Percentiles rank a stretch among this genome's conserved stretches.
These are phyloP conservation scores for Meloidogyne chitwoodi DNA, from an alignment of 1,140 invertebrate genomes.

Conservation along the genomic window DNA sequence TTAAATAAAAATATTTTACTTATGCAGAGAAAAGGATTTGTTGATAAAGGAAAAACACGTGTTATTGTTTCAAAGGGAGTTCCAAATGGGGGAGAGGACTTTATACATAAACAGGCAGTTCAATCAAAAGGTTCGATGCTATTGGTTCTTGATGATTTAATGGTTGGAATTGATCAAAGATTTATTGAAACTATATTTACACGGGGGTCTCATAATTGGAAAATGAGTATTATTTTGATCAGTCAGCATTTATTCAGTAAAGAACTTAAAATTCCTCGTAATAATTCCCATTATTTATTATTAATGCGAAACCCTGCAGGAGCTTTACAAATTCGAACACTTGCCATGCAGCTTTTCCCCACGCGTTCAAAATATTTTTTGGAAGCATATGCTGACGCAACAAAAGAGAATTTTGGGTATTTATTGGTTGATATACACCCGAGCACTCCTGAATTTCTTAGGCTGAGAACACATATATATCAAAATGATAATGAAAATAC, in stretches of 20 bases:
- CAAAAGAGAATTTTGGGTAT: no score
- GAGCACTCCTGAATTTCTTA: no score
- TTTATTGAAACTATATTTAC: slow-evolving; percentile 32
- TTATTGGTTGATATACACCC: no score
- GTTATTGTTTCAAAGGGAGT: neutral
- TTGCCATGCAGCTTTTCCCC: no score
- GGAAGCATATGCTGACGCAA: no score
- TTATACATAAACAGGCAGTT: neutral
- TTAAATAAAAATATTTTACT: slow-evolving; percentile 21
- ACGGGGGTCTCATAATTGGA: slow-evolving; percentile 25
- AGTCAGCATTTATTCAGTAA: slow-evolving; percentile 30
- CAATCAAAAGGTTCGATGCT: neutral
- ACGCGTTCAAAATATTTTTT: no score
- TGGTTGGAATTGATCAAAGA: neutral
- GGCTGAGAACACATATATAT: no score
- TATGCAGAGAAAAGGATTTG: neutral
- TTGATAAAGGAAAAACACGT: neutral
- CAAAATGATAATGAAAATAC: no score
- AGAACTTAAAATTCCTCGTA: slow-evolving; percentile 22
- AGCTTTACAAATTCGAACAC: no score
- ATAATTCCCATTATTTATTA: slow-evolving; percentile 29
- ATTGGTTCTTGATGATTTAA: slow-evolving; percentile 18
- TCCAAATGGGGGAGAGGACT: slow-evolving; percentile 7
- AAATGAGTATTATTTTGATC: slow-evolving; percentile 23
- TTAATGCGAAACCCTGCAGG: no score